These are phyloP conservation scores for Lasioglossum baleicum DNA, from an alignment of 1,140 invertebrate species.

Conservation along the genomic window DNA sequence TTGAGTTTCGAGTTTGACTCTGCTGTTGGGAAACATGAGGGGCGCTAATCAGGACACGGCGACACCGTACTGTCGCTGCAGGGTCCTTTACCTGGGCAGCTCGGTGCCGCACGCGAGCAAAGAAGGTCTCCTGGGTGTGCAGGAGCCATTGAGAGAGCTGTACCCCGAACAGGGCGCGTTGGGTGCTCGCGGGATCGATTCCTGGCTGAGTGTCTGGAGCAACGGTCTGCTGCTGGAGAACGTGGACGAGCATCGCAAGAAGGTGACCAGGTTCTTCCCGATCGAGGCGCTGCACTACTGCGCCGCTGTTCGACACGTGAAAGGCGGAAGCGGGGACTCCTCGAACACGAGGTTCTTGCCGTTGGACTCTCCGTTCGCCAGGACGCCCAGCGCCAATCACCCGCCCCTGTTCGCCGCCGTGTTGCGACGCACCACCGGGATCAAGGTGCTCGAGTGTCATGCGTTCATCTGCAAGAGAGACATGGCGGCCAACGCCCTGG, in stretches of 20 bases:
- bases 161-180: conserved; percentile 95
- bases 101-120: conserved; percentile 98
- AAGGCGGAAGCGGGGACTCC: conserved; percentile 82
- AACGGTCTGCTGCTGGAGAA: conserved; percentile 98
- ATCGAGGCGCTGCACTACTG: conserved; percentile 98
- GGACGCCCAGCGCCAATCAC: conserved; percentile 92
- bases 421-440: conserved; percentile 95
- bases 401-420: conserved; percentile 99
- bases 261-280: conserved; percentile 97
- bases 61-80: conserved; percentile 96
- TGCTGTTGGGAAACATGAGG: conserved; percentile 66
- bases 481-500: conserved; percentile 95
- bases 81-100: conserved; percentile 98
- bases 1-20: neutral
- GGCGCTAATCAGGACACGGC: conserved; percentile 79
- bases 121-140: conserved; percentile 97
- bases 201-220: conserved; percentile 98
- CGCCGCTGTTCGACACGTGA: conserved; percentile 94
- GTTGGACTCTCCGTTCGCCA: conserved; percentile 96
- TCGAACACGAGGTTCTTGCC: conserved; percentile 93
- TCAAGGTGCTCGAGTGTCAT: conserved; percentile 99
- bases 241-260: conserved; percentile 96
- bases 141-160: conserved; percentile 97
- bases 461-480: conserved; percentile 98
- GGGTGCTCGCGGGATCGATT: conserved; percentile 95